Conservation (phyloP, 2,113 vertebrate species). For the Neoarius graeffei region DNA sequence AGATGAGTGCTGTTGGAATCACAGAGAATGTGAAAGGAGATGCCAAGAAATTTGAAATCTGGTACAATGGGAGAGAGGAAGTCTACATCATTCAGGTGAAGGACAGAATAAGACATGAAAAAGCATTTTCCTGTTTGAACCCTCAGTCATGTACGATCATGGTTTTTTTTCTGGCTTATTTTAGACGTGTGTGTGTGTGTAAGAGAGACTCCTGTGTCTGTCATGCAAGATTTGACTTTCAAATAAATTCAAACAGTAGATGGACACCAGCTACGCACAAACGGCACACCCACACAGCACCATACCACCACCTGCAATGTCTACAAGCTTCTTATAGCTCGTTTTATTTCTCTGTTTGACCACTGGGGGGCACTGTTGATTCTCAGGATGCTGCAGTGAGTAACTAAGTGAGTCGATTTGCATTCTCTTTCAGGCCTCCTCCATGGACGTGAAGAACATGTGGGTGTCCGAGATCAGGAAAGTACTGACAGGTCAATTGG, state of each 20-base stretch:
- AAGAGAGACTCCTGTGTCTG: neutral
- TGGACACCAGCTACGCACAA: neutral
- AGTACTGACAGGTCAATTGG: slow-evolving; percentile 87
- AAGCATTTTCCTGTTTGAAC: neutral
- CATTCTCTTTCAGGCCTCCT: slow-evolving; percentile 79
- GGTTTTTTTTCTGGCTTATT: neutral
- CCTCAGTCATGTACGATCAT: neutral
- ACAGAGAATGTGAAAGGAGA: slow-evolving; percentile 92
- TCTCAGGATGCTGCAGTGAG: slow-evolving; percentile 9
- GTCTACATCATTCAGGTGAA: slow-evolving; percentile 95
- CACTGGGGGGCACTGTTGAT: slow-evolving; percentile 66
- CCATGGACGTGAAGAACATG: slow-evolving; percentile 88
- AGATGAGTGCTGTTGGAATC: slow-evolving; percentile 92
- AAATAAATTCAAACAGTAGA: slow-evolving; percentile 10
- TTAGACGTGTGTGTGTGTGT: neutral
- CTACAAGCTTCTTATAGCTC: neutral
- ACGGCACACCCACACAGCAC: slow-evolving; percentile 13
- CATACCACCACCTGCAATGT: neutral
- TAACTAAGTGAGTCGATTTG: slow-evolving; percentile 20
- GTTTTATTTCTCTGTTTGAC: neutral
- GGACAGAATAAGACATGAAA: neutral
- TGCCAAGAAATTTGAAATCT: slow-evolving; percentile 93
- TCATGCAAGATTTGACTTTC: slow-evolving; percentile 10
- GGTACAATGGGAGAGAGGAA: slow-evolving; percentile 90
- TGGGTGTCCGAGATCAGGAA: slow-evolving; percentile 96